Evolutionary conservation across 2,888 invertebrate species (phyloP).

Genomic region (Tupiocoris notatus): DNA sequence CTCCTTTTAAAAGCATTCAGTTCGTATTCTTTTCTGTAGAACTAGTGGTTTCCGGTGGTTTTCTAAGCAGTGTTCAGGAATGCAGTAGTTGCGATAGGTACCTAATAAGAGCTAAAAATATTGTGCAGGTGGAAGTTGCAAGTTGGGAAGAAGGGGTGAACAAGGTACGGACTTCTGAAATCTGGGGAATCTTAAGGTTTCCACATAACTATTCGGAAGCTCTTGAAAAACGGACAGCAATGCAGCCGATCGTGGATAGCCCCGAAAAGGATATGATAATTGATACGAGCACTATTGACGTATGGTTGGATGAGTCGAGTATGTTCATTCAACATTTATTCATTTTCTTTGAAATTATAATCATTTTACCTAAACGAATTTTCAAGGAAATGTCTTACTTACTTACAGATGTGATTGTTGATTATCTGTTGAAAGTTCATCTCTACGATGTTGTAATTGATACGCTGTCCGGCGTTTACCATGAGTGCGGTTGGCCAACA

Average conservation of each 20-base stretch:
- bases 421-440: not conserved
- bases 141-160: slow-evolving; percentile 28
- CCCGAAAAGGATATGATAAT: slow-evolving; percentile 49
- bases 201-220: slow-evolving; percentile 47
- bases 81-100: too few species aligned
- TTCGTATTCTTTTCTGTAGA: too few species aligned
- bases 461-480: not conserved
- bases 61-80: too few species aligned
- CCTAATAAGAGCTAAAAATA: too few species aligned
- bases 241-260: not conserved
- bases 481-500: not conserved
- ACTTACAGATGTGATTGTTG: not conserved
- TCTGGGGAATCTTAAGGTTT: slow-evolving; percentile 49
- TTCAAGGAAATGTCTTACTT: too few species aligned
- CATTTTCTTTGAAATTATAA: too few species aligned
- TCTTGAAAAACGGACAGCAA: slow-evolving; percentile 28
- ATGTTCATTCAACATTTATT: too few species aligned
- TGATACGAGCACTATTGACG: slow-evolving; percentile 61
- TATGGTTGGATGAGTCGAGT: slow-evolving; percentile 77
- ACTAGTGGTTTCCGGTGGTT: too few species aligned
- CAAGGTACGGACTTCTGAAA: slow-evolving; percentile 39
- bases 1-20: too few species aligned
- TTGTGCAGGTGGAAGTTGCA: slow-evolving; percentile 11
- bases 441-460: not conserved
- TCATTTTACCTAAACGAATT: not conserved